phyloP scores from a whole-genome alignment of 2,888 invertebrate genomes.

The Yponomeuta cagnagella region DNA sequence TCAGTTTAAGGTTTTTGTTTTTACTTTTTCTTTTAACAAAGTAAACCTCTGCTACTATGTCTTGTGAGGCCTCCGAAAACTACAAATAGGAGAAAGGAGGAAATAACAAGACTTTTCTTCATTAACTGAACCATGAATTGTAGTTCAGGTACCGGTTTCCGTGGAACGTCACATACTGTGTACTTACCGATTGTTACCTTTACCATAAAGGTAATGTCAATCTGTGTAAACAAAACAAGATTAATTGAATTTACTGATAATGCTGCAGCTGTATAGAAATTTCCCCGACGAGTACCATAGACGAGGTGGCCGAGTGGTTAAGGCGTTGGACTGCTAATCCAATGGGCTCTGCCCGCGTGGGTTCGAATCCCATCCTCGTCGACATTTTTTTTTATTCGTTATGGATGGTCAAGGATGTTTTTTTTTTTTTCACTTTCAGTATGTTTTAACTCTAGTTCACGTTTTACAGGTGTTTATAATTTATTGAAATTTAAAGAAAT shows the following conservation, averaged over 20 bases:
- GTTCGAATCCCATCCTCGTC: constrained; percentile 89
- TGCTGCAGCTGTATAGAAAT: background rate
- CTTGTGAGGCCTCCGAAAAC: no score
- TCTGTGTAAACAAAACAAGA: background rate
- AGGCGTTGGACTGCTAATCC: constrained; percentile 74
- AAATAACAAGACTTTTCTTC: no score
- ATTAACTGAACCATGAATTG: no score
- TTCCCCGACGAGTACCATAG: constrained; percentile 21
- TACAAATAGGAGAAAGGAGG: no score
- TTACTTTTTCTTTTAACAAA: no score
- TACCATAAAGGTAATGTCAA: background rate
- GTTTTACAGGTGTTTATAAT: no score
- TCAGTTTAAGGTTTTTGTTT: no score
- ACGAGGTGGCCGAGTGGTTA: constrained; percentile 77
- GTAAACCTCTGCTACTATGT: no score
- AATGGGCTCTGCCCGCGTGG: constrained; percentile 84
- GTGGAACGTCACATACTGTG: background rate
- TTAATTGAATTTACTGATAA: background rate
- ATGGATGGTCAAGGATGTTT: background rate
- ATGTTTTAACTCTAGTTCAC: no score
- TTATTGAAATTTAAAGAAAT: no score
- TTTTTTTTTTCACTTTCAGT: background rate
- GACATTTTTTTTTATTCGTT: constrained; percentile 26
- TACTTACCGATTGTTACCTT: no score
- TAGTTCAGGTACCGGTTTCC: background rate